Evolutionary conservation across 2,113 vertebrate genomes (phyloP).

Genomic region (Cyprinodon variegatus): DNA sequence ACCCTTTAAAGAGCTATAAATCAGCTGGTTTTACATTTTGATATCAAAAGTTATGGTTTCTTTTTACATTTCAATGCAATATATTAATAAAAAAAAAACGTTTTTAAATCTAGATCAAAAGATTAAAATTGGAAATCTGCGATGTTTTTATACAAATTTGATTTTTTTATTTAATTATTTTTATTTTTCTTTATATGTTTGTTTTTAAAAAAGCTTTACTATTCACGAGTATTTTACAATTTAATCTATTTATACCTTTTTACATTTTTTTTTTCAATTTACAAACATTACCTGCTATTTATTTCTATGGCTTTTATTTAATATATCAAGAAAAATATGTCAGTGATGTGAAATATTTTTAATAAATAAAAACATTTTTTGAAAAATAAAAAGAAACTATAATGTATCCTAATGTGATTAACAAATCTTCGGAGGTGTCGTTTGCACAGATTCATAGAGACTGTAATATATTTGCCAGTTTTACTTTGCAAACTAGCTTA

Average conservation of each 20-base stretch:
- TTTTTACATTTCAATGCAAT: not conserved
- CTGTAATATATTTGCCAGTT: not conserved
- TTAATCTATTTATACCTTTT: not conserved
- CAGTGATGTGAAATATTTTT: no score
- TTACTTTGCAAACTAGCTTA: not conserved
- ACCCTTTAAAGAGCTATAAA: not conserved
- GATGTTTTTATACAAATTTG: not conserved
- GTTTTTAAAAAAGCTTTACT: not conserved
- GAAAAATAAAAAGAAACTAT: no score
- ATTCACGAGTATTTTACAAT: not conserved
- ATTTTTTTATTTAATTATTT: not conserved
- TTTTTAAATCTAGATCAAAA: not conserved
- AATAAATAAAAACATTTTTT: no score
- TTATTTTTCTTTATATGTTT: not conserved
- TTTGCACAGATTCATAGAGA: not conserved
- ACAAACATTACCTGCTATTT: no score
- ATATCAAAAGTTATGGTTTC: not conserved
- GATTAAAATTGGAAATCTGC: not conserved
- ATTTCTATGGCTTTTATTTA: no score
- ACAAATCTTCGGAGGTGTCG: not conserved
- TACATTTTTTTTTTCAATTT: no score
- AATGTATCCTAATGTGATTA: no score
- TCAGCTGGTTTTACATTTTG: not conserved
- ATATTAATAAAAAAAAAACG: not conserved
- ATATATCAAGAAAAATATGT: no score